Evolutionary conservation across 2,888 invertebrate genomes (phyloP).

Genomic region (Hirtodrosophila trivittata): DNA sequence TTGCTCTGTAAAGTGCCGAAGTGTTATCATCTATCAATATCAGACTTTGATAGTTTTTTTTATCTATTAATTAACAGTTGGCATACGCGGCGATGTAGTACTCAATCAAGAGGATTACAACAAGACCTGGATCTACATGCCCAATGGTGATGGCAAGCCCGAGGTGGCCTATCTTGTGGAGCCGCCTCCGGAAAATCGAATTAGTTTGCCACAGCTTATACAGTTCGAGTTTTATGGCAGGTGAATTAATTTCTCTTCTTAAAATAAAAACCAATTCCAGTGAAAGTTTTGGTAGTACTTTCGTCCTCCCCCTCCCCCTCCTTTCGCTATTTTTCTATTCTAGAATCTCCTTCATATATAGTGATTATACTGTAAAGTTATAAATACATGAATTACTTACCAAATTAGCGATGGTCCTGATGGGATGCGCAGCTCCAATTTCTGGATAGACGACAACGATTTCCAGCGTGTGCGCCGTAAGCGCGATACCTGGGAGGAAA

Average conservation of each 20-base stretch:
- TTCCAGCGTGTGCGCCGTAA: constrained; percentile 66
- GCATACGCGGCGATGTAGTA: constrained; percentile 78
- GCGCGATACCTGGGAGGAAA: constrained; percentile 81
- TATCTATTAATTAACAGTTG: constrained; percentile 55
- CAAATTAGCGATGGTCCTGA: constrained; percentile 63
- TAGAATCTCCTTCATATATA: too few relatives aligned
- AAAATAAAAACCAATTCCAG: too few relatives aligned
- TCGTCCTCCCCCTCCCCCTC: too few relatives aligned
- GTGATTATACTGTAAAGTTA: too few relatives aligned
- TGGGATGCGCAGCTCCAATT: constrained; percentile 59
- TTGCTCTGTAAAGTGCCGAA: constrained; percentile 60
- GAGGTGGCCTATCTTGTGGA: constrained; percentile 82
- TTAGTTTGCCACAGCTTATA: constrained; percentile 67
- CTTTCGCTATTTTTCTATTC: background rate
- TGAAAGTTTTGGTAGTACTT: too few relatives aligned
- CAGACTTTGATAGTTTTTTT: too few relatives aligned
- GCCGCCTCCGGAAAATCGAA: constrained; percentile 77
- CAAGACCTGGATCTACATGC: constrained; percentile 84
- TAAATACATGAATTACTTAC: too few relatives aligned
- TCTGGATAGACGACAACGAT: constrained; percentile 70
- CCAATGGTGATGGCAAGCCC: constrained; percentile 82
- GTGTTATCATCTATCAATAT: too few relatives aligned
- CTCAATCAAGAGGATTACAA: constrained; percentile 82
- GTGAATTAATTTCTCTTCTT: constrained; percentile 61
- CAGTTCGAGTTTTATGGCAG: constrained; percentile 81